Evolutionary conservation across 1,140 invertebrate species (phyloP).

Genomic region (Sycophila sp.): DNA sequence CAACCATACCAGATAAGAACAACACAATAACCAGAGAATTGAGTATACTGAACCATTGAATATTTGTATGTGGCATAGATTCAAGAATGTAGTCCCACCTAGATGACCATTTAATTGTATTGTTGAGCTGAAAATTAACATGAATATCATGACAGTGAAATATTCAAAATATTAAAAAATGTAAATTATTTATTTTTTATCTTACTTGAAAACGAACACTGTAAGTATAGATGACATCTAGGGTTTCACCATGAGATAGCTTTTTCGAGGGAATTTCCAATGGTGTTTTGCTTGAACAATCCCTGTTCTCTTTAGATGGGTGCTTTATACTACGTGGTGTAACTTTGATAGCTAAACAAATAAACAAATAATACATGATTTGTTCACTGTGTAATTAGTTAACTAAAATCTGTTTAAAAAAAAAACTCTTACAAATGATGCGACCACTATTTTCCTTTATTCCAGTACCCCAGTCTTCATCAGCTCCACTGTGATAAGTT

Average conservation of each 20-base stretch:
- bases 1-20: conserved; percentile 97
- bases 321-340: conserved; percentile 84
- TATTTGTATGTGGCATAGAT: conserved; percentile 98
- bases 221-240: conserved; percentile 88
- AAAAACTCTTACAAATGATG: conserved; percentile 78
- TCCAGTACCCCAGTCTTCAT: conserved; percentile 85
- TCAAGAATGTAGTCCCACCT: conserved; percentile 99
- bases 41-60: conserved; percentile 97
- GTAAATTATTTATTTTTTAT: not conserved
- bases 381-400: not conserved
- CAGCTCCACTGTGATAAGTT: conserved; percentile 88
- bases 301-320: conserved; percentile 54
- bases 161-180: no score
- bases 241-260: conserved; percentile 65
- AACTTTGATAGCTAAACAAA: conserved; percentile 73
- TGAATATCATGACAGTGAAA: no score
- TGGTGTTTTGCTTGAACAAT: conserved; percentile 69
- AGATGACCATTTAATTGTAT: conserved; percentile 96
- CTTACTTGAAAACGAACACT: conserved; percentile 81
- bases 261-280: conserved; percentile 75
- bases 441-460: conserved; percentile 85
- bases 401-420: conserved; percentile 2
- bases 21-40: conserved; percentile 91
- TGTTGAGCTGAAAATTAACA: conserved; percentile 73
- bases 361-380: not conserved